Evolutionary conservation across 2,113 vertebrate species (phyloP).

Genomic region (Gulo gulo): DNA sequence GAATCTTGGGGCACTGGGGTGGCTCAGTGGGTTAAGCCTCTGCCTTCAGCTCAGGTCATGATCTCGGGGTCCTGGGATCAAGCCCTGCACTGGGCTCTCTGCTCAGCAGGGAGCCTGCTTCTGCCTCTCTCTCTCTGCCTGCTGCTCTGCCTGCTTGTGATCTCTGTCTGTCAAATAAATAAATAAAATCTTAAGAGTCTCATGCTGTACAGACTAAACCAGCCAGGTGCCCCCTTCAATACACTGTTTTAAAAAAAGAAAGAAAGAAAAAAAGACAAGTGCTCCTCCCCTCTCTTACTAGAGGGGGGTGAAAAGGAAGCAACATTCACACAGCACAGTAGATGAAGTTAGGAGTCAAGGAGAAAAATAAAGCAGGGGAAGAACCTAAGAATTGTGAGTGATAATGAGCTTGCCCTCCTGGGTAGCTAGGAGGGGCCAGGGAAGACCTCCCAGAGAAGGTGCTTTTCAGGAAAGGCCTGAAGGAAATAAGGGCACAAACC

Average conservation of each 20-base stretch:
- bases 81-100: too few relatives aligned
- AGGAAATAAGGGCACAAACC: neutral
- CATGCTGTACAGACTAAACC: neutral
- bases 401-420: neutral
- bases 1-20: neutral
- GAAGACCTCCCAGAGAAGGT: neutral
- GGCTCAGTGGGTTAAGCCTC: too few relatives aligned
- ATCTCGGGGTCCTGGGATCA: too few relatives aligned
- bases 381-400: fast-evolving
- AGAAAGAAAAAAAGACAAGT: neutral
- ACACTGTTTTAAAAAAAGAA: neutral
- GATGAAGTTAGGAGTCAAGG: neutral
- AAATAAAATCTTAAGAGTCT: neutral
- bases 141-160: too few relatives aligned
- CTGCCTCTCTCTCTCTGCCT: too few relatives aligned
- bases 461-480: neutral
- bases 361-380: neutral
- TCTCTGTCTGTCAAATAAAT: too few relatives aligned
- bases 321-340: neutral
- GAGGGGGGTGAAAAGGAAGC: neutral
- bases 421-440: neutral
- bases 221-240: neutral
- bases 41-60: too few relatives aligned
- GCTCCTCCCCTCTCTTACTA: neutral
- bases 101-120: too few relatives aligned